Evolutionary conservation across 2,797 vertebrate species (phyloP).

Genomic region (Craterocephalus amniculus): DNA sequence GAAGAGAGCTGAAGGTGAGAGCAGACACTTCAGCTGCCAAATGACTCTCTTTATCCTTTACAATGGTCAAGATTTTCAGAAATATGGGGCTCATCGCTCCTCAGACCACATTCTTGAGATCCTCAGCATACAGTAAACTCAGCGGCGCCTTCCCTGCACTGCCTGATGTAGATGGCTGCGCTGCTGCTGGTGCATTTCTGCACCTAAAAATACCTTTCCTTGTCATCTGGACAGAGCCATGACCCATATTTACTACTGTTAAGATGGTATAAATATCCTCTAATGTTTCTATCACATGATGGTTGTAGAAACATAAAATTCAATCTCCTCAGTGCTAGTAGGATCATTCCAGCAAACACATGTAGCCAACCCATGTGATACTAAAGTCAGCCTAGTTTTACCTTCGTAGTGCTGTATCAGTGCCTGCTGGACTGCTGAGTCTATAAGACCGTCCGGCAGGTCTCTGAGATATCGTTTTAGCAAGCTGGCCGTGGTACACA

Average conservation of each 20-base stretch:
- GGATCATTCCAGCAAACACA: neutral
- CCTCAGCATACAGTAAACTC: neutral
- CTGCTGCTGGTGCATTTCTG: constrained; percentile 20
- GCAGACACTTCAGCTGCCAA: constrained; percentile 29
- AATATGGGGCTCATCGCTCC: constrained; percentile 14
- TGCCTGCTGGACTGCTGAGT: constrained; percentile 79
- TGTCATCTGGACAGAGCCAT: constrained; percentile 24
- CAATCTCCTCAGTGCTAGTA: neutral
- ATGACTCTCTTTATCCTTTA: constrained; percentile 33
- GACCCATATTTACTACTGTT: constrained; percentile 34
- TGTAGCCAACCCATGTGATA: neutral
- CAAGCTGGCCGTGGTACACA: constrained; percentile 88
- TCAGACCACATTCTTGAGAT: constrained; percentile 7
- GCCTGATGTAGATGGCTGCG: constrained; percentile 15
- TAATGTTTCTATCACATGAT: neutral
- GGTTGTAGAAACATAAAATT: constrained; percentile 4
- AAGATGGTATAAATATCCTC: neutral
- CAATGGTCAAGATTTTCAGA: constrained; percentile 20
- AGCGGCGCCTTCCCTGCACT: constrained; percentile 3
- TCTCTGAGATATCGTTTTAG: constrained; percentile 92
- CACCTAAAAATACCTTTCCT: constrained; percentile 40
- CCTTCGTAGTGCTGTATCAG: constrained; percentile 87
- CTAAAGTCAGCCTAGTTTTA: constrained; percentile 48
- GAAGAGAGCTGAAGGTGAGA: neutral
- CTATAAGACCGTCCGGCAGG: constrained; percentile 87